A percentile compares a stretch with the other conserved stretches of the same genome.
phyloP scores from a whole-genome alignment of 2,888 invertebrate genomes.

The Synergus laeviventris region DNA sequence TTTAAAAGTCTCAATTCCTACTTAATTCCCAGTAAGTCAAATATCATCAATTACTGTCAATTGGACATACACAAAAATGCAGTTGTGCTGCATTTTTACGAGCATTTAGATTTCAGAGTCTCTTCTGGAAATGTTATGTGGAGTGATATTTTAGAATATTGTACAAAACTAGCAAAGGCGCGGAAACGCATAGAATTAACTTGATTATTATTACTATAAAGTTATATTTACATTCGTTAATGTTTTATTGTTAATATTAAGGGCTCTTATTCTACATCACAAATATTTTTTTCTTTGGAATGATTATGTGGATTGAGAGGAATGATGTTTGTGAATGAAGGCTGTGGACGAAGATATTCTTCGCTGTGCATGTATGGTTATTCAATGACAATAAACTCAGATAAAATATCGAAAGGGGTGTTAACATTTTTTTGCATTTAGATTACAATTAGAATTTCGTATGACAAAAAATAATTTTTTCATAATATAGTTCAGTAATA shows the following conservation, averaged over 20 bases:
- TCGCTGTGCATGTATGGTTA: slow-evolving; percentile 25
- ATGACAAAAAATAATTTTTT: not conserved
- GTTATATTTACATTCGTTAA: slow-evolving; percentile 34
- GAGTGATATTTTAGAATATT: slow-evolving; percentile 5
- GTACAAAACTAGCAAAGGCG: slow-evolving; percentile 4
- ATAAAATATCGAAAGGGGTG: not conserved
- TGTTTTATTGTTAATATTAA: slow-evolving; percentile 25
- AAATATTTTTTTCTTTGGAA: slow-evolving; percentile 14
- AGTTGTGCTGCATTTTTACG: slow-evolving; percentile 22
- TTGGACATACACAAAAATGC: slow-evolving; percentile 2
- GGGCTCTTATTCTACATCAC: not conserved
- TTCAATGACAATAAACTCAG: slow-evolving; percentile 29
- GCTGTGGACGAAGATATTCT: not conserved
- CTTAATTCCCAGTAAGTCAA: slow-evolving; percentile 20
- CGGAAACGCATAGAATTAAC: not conserved
- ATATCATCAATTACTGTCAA: not conserved
- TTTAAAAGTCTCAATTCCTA: slow-evolving; percentile 1
- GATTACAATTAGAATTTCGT: not conserved
- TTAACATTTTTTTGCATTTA: not conserved
- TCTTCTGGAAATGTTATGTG: slow-evolving; percentile 1
- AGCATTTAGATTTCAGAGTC: slow-evolving; percentile 15
- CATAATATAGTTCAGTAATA: not conserved
- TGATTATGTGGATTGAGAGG: slow-evolving; percentile 1
- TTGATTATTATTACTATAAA: not conserved
- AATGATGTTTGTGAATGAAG: slow-evolving; percentile 28